A percentile compares a stretch with the other conserved stretches of the same genome.
phyloP scores from a whole-genome alignment of 2,888 invertebrate species.

The Eupithecia abbreviata region DNA sequence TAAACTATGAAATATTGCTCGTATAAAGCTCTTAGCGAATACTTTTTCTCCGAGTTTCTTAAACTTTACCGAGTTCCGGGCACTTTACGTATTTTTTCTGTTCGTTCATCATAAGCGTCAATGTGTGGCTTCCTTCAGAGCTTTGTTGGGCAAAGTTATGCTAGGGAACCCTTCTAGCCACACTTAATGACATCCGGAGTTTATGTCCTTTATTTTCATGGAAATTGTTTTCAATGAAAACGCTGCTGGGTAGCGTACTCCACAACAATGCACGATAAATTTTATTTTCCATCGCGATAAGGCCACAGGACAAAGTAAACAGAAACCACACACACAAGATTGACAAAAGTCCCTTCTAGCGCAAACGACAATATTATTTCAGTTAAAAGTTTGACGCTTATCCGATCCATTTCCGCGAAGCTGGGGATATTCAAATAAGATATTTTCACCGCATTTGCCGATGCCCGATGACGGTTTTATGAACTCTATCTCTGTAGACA shows the following conservation, averaged over 20 bases:
- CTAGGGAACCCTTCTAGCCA: conserved; percentile 32
- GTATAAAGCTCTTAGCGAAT: conserved; percentile 61
- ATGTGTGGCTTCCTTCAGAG: conserved; percentile 44
- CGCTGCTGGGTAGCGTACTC: conserved; percentile 6
- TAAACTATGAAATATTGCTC: conserved; percentile 65
- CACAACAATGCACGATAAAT: conserved; percentile 2
- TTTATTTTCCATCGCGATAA: conserved; percentile 20
- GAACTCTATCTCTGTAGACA: conserved; percentile 57
- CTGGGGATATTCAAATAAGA: conserved; percentile 71
- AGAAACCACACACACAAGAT: conserved; percentile 46
- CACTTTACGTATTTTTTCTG: conserved; percentile 54
- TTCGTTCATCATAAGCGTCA: conserved; percentile 46
- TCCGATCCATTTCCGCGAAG: conserved; percentile 67
- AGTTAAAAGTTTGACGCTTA: conserved; percentile 72
- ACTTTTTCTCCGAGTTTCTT: conserved; percentile 54
- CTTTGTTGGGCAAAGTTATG: conserved; percentile 41
- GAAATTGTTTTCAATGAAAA: conserved; percentile 22
- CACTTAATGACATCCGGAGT: conserved; percentile 38
- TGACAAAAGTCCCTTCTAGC: conserved; percentile 50
- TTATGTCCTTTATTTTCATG: conserved; percentile 32
- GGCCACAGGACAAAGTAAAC: conserved; percentile 33
- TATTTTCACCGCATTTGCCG: conserved; percentile 61
- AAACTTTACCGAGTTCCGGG: conserved; percentile 55
- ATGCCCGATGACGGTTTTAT: conserved; percentile 57
- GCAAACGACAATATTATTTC: conserved; percentile 74